phyloP scores from a whole-genome alignment of 30 jellyfish, hydroid and myxozoan genomes.

The Aurelia sp. region DNA sequence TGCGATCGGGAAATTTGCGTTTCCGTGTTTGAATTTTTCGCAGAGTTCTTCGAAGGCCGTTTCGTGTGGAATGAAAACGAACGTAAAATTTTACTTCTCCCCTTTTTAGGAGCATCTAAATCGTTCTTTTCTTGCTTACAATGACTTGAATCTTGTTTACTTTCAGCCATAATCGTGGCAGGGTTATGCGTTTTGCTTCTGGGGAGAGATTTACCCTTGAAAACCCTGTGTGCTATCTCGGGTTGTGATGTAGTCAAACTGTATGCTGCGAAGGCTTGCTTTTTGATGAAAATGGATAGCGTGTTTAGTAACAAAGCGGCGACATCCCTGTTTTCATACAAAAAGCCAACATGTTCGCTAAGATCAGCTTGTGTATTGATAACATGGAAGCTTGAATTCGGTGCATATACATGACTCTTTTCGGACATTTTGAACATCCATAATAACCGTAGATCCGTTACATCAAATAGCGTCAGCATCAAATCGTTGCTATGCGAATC shows the following conservation, averaged over 20 bases:
- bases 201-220: no score
- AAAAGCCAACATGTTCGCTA: slow-evolving; percentile 82
- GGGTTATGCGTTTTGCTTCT: no score
- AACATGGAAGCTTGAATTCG: slow-evolving; percentile 70
- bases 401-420: slow-evolving; percentile 62
- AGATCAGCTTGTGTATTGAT: slow-evolving; percentile 57
- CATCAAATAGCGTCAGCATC: slow-evolving; percentile 58
- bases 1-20: not conserved
- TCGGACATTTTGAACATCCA: slow-evolving; percentile 77
- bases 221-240: no score
- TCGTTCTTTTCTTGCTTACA: no score
- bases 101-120: slow-evolving; percentile 8
- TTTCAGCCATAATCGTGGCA: no score
- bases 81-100: slow-evolving; percentile 44
- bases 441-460: slow-evolving; percentile 31
- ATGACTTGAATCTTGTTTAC: no score
- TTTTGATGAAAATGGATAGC: not conserved
- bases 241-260: not conserved
- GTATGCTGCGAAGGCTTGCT: not conserved
- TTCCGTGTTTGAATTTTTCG: not conserved
- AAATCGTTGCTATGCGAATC: slow-evolving; percentile 50
- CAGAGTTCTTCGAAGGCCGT: slow-evolving; percentile 10
- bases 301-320: slow-evolving; percentile 72
- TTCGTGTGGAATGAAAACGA: slow-evolving; percentile 41
- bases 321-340: slow-evolving; percentile 71